Evolutionary conservation across 2,113 vertebrate species (phyloP).

Genomic region (Reinhardtius hippoglossoides): DNA sequence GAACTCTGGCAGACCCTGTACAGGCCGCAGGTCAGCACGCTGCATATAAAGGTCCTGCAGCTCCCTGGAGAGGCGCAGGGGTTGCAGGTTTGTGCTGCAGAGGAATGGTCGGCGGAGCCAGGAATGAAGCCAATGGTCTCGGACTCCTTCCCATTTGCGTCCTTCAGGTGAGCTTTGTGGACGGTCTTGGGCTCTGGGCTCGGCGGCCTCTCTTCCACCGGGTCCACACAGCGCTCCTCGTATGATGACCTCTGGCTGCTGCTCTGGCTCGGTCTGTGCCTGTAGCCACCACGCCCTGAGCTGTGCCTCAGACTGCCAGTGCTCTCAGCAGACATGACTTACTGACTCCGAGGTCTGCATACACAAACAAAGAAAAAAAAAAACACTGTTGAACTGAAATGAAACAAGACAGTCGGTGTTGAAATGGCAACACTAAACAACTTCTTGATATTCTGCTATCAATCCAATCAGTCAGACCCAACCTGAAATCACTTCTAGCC

Average conservation of each 20-base stretch:
- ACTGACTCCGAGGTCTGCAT: slow-evolving; percentile 40
- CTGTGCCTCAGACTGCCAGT: slow-evolving; percentile 34
- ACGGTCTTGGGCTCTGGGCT: slow-evolving; percentile 38
- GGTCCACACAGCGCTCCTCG: slow-evolving; percentile 81
- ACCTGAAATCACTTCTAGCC: slow-evolving; percentile 1
- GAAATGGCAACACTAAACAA: background rate
- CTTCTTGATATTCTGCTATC: background rate
- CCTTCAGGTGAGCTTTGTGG: slow-evolving; percentile 80
- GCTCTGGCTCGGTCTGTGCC: slow-evolving; percentile 61
- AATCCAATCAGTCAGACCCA: background rate
- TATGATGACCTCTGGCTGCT: slow-evolving; percentile 76
- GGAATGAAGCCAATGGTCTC: slow-evolving; percentile 90
- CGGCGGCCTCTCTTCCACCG: slow-evolving; percentile 51
- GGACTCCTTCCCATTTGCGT: slow-evolving; percentile 80
- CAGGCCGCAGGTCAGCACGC: slow-evolving; percentile 86
- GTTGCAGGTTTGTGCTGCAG: slow-evolving; percentile 72
- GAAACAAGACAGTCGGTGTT: background rate
- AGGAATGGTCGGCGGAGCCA: slow-evolving; percentile 77
- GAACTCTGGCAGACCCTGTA: slow-evolving; percentile 82
- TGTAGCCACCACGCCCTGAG: slow-evolving; percentile 60
- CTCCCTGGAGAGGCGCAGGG: slow-evolving; percentile 79
- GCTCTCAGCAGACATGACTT: slow-evolving; percentile 64
- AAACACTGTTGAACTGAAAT: background rate
- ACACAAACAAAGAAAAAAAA: background rate
- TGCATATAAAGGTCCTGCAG: slow-evolving; percentile 74